A percentile compares a stretch with the other conserved stretches of the same genome.
These are phyloP conservation scores for Baccha elongata DNA, from an alignment of 2,888 invertebrate genomes.

Conservation along the genomic window DNA sequence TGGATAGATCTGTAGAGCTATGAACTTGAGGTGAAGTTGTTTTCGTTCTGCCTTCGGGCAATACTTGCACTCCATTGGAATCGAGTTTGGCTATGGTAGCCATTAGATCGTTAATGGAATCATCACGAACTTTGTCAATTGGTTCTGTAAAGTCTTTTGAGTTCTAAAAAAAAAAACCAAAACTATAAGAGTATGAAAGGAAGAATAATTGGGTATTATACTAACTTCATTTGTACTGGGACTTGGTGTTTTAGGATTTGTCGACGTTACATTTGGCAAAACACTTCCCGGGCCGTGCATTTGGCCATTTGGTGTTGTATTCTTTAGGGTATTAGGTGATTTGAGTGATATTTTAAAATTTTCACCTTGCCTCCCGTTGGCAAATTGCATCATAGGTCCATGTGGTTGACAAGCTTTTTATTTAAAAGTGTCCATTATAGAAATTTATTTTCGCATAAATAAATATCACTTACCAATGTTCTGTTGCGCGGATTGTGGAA, in stretches of 20 bases:
- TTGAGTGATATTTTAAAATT: conserved; percentile 82
- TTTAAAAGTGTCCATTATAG: conserved; percentile 1
- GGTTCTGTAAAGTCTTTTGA: conserved; percentile 86
- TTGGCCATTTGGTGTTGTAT: conserved; percentile 79
- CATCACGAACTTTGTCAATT: conserved; percentile 92
- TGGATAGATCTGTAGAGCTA: conserved; percentile 87
- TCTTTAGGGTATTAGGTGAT: conserved; percentile 82
- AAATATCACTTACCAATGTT: conserved; percentile 81
- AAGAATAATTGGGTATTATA: neutral
- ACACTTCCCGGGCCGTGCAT: conserved; percentile 78
- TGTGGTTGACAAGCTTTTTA: conserved; percentile 79
- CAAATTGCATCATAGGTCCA: conserved; percentile 81
- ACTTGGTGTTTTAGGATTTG: conserved; percentile 93
- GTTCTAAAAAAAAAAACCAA: conserved; percentile 75
- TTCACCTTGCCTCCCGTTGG: conserved; percentile 82
- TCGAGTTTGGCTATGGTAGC: conserved; percentile 93
- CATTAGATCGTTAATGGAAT: conserved; percentile 93
- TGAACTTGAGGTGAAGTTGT: conserved; percentile 88
- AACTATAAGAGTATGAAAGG: neutral
- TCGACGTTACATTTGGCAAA: conserved; percentile 85
- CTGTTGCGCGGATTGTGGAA: conserved; percentile 83
- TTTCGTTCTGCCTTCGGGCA: conserved; percentile 84
- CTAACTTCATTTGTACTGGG: conserved; percentile 87
- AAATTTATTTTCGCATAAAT: neutral
- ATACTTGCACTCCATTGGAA: conserved; percentile 91